Base-by-base conservation (phyloP, 1,140 invertebrate species). In the Charaxes varanes region DNA sequence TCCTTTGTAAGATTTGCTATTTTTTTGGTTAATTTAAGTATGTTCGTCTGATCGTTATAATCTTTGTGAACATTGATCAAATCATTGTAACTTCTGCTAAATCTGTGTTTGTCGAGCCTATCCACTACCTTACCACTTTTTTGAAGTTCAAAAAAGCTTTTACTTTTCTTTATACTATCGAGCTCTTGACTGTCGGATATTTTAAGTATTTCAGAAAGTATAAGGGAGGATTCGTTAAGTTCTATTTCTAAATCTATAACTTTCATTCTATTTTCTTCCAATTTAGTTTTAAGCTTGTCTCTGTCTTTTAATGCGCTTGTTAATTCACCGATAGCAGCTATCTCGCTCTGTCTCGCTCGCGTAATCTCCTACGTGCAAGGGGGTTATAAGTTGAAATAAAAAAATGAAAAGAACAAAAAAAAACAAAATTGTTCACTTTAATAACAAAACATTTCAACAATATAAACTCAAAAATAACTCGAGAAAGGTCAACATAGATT, bases 41-140 rank as follows among this genome's bases (percentile, higher is more conserved):
- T 53, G 16, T 79, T 72, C 2, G 67, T 48, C 11, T 51, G 40
- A 42, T 12, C 53, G 49, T 31, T 62, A 23, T 38, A 63, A 2
- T 73, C 63, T 40, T 38, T 50, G 22, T 54, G 43, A 7, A 58
- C 45, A 19, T 61, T 45, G 30, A 72, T 53, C 15, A 83, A 50
- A 23, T 80, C 65, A 36, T 78, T 83, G 37, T 59, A 58, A 46
- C 78, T 83, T 41, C 55, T 74, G 50, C 70, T 80, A 36, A 61
- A 65, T 46, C 54, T 74, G 47, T 68, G 59, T 57, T 72, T 73
- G 51, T 80, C 73, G 22, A 83, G 55, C 53, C 76, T 83, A 69
- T 70, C 65, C 40, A 70, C 76, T 76, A 83, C 76, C 72, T 80
- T 83, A 78, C 76, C 76, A 62, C 78, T 83, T 50, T 80, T 83